phyloP scores from a whole-genome alignment of 2,797 vertebrate species.

The Synaphobranchus kaupii region DNA sequence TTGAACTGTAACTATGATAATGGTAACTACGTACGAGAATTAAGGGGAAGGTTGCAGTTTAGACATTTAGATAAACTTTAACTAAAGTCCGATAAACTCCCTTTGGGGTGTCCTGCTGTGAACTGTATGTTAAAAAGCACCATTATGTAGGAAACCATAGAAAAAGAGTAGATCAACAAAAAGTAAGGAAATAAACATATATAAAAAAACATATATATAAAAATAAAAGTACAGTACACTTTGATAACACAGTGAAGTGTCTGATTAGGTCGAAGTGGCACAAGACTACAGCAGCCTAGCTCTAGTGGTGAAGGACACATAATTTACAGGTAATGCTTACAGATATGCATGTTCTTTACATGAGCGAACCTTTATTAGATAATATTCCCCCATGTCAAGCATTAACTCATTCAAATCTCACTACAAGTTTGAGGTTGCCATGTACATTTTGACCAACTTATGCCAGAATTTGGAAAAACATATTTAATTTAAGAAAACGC shows the following conservation, averaged over 20 bases:
- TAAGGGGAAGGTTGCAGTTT: background rate
- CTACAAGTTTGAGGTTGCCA: too few species aligned
- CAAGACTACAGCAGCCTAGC: background rate
- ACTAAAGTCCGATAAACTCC: background rate
- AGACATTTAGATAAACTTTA: background rate
- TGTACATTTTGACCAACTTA: too few species aligned
- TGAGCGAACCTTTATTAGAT: too few species aligned
- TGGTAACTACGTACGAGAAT: background rate
- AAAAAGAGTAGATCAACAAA: background rate
- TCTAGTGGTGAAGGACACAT: background rate
- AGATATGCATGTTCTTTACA: too few species aligned
- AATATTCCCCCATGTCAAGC: too few species aligned
- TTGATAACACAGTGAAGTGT: background rate
- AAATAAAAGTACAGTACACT: background rate
- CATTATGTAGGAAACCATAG: background rate
- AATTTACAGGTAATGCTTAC: background rate
- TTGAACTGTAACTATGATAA: background rate
- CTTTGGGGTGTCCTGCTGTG: background rate
- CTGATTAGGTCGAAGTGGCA: background rate
- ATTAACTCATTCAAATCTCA: too few species aligned
- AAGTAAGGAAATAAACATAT: background rate
- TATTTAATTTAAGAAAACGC: background rate
- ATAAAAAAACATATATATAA: background rate
- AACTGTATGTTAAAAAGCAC: background rate
- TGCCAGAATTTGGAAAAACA: too few species aligned